Evolutionary conservation across 2,113 vertebrate genomes (phyloP), one percentile per base, ranked within the genome.

Genomic region (Barbus barbus): DNA sequence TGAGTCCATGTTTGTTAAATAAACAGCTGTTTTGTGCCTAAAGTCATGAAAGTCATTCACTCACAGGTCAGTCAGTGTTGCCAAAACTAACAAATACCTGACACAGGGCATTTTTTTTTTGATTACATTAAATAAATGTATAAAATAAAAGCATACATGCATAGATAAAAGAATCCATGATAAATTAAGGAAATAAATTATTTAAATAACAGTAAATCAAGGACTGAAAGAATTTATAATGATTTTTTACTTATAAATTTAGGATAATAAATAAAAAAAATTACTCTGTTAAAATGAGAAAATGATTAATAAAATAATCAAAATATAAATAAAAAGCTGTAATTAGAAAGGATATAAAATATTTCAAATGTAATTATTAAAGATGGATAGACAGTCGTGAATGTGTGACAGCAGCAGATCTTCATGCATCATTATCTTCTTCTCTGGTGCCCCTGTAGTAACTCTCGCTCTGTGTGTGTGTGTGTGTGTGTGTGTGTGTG

Each of bases 341-440:
- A 38, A 38, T 38, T 38, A 38, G 36, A 38, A 38, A 38, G 36
- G 7, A 38, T 38, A 36, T 5, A 38, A 38, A 38, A 38, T 38
- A 38, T 38, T 38, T 38, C 5, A 38, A 38, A 38, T 38, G 38
- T 9, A 38, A 38, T 9, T 38, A 38, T 38, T 7, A 9, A 38
- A 38, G 7, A 38, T 38, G 1, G 38, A 38, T 5, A 9, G 38
- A 38, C 38, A 38, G 38, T 38, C 8, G 38, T 38, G 38, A 9
- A 33, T 33, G 33, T 33, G 33, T 33, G 33, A 33, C 33, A 33
- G 33, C 33, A 33, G 33, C 3, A 33, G 33, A 33, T 33, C 33
- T 33, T 38, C 38, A 9, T 9, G 48, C 91, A 88, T 82, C 87
- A 87, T 90, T 86, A 81, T 60, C 87, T 86, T 88, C 87, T 6